Percentiles rank a stretch among this genome's conserved stretches.
These are phyloP conservation scores for Apogon talboti DNA, from an alignment of 2,797 vertebrate species.

Conservation along the genomic window DNA sequence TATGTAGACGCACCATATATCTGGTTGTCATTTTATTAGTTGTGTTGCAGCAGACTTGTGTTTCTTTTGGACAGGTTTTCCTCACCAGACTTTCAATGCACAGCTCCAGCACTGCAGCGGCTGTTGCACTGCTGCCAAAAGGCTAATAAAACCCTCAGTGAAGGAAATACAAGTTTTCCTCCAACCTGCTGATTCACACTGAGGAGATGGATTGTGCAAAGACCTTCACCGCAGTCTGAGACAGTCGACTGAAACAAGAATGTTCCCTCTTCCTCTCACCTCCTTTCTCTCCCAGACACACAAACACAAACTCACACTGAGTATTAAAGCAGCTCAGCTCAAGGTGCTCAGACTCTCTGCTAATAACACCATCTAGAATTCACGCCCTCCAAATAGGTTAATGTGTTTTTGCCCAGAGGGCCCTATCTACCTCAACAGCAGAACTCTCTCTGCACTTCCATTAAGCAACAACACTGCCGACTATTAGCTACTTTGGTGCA, in stretches of 20 bases:
- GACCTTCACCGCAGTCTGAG: slow-evolving; percentile 46
- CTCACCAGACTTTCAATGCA: slow-evolving; percentile 1
- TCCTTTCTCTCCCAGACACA: slow-evolving; percentile 30
- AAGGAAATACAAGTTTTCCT: slow-evolving; percentile 26
- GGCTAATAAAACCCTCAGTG: slow-evolving; percentile 39
- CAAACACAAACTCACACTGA: slow-evolving; percentile 57
- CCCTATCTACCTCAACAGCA: slow-evolving; percentile 79
- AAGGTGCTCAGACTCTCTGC: slow-evolving; percentile 76
- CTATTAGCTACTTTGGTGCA: slow-evolving; percentile 73
- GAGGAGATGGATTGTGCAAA: slow-evolving; percentile 32
- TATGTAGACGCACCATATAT: too few species aligned
- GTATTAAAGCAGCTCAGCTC: slow-evolving; percentile 60
- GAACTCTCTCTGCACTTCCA: slow-evolving; percentile 80
- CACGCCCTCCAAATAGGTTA: slow-evolving; percentile 85
- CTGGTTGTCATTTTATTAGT: too few species aligned
- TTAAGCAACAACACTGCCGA: slow-evolving; percentile 79
- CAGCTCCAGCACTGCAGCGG: slow-evolving; percentile 1
- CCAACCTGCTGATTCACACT: slow-evolving; percentile 43
- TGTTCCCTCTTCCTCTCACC: slow-evolving; percentile 32
- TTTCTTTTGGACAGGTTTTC: slow-evolving; percentile 10
- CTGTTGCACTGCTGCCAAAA: slow-evolving; percentile 30
- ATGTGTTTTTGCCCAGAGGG: slow-evolving; percentile 86
- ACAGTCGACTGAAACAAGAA: slow-evolving; percentile 49
- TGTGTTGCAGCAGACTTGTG: too few species aligned
- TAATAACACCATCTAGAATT: slow-evolving; percentile 87